A percentile compares a stretch with the other conserved stretches of the same genome.
Conservation (phyloP, 2,113 vertebrate species). For the Micromys minutus region DNA sequence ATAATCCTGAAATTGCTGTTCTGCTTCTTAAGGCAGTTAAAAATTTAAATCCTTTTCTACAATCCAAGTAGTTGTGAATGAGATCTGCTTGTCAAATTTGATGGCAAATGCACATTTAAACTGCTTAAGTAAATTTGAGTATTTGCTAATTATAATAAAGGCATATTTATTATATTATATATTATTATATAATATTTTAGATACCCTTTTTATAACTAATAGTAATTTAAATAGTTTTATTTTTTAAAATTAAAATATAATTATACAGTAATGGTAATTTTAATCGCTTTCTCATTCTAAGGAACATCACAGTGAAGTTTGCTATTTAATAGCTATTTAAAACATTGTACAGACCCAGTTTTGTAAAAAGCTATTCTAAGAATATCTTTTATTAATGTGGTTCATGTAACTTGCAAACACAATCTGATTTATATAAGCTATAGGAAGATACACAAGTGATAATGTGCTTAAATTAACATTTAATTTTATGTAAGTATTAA, state of each 20-base stretch:
- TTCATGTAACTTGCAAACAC: slow-evolving; percentile 6
- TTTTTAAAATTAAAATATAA: not conserved
- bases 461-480: slow-evolving; percentile 47
- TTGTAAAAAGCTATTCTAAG: not conserved
- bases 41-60: slow-evolving; percentile 31
- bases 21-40: slow-evolving; percentile 58
- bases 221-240: not conserved
- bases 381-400: slow-evolving; percentile 29
- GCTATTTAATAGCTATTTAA: not conserved
- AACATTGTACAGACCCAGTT: not conserved
- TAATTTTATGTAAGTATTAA: slow-evolving; percentile 31
- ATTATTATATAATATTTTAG: too few relatives aligned
- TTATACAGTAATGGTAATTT: not conserved
- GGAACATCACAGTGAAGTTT: not conserved
- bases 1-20: slow-evolving; percentile 33
- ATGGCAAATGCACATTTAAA: not conserved
- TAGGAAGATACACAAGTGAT: not conserved
- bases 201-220: slow-evolving; percentile 26
- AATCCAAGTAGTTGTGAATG: slow-evolving; percentile 26
- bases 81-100: slow-evolving; percentile 29
- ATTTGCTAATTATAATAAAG: not conserved
- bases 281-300: slow-evolving; percentile 41
- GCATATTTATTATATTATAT: too few relatives aligned
- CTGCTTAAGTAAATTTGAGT: slow-evolving; percentile 27
- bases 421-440: slow-evolving; percentile 17